Evolutionary conservation across 2,888 invertebrate genomes (phyloP).

Genomic region (Limnephilus marmoratus): DNA sequence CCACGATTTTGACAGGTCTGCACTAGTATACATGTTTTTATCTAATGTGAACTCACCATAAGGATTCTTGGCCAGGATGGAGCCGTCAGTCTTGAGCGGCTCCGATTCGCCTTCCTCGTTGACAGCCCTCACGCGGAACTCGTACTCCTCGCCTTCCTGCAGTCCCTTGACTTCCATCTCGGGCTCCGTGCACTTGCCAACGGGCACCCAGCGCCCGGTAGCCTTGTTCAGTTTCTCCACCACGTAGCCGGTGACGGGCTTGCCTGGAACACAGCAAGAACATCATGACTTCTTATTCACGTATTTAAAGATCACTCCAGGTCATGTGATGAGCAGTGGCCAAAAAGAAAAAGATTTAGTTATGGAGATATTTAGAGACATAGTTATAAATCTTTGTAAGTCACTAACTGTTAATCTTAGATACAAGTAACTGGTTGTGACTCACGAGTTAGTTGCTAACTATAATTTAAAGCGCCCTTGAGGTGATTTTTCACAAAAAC

Average conservation of each 20-base stretch:
- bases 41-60: slow-evolving; percentile 79
- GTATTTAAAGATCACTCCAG: too few species aligned
- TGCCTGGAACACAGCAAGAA: slow-evolving; percentile 72
- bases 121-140: slow-evolving; percentile 94
- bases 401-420: too few species aligned
- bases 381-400: too few species aligned
- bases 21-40: too few species aligned
- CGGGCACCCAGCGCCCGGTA: slow-evolving; percentile 95
- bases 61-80: slow-evolving; percentile 96
- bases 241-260: slow-evolving; percentile 93
- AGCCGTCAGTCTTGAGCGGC: slow-evolving; percentile 93
- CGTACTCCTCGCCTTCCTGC: slow-evolving; percentile 92
- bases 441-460: too few species aligned
- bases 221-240: slow-evolving; percentile 96
- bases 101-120: slow-evolving; percentile 98
- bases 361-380: too few species aligned
- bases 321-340: too few species aligned
- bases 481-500: too few species aligned
- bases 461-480: too few species aligned
- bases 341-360: too few species aligned
- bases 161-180: slow-evolving; percentile 93
- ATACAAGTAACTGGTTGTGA: too few species aligned
- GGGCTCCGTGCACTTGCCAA: slow-evolving; percentile 91
- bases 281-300: neutral
- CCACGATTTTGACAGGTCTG: too few species aligned